These are phyloP conservation scores for Apamea crenata DNA, from an alignment of 2,888 invertebrate species.

Conservation along the genomic window DNA sequence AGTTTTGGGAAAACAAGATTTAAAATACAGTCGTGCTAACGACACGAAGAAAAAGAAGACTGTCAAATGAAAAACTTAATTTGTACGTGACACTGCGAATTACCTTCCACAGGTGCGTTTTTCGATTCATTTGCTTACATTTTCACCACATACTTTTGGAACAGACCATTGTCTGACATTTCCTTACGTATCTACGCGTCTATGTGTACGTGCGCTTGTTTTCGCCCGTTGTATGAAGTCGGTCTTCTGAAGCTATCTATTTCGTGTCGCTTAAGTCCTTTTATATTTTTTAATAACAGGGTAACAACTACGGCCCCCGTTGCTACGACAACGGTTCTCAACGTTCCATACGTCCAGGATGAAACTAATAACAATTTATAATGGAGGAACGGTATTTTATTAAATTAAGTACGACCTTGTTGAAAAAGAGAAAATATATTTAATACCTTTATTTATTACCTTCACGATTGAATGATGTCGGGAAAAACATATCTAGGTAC, in stretches of 20 bases:
- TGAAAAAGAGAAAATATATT: neutral
- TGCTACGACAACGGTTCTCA: slow-evolving; percentile 42
- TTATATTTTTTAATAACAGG: slow-evolving; percentile 56
- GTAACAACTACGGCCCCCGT: slow-evolving; percentile 37
- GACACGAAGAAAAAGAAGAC: no score
- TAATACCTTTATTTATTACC: neutral
- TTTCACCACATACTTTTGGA: neutral
- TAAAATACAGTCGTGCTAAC: no score
- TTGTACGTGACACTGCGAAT: neutral
- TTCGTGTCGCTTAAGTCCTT: slow-evolving; percentile 10
- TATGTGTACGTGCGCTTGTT: neutral
- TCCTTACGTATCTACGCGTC: neutral
- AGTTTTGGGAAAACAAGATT: no score
- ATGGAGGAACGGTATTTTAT: neutral
- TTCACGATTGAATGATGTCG: neutral
- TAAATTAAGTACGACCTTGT: neutral
- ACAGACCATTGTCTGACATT: neutral
- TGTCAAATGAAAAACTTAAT: neutral
- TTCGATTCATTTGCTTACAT: neutral
- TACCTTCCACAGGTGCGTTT: neutral
- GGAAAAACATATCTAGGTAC: neutral
- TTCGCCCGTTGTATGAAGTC: neutral
- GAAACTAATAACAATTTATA: slow-evolving; percentile 21
- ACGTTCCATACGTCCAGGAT: slow-evolving; percentile 36
- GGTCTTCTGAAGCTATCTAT: neutral